These are phyloP conservation scores for Varanus komodoensis DNA, from an alignment of 2,113 vertebrate species.

Conservation along the genomic window DNA sequence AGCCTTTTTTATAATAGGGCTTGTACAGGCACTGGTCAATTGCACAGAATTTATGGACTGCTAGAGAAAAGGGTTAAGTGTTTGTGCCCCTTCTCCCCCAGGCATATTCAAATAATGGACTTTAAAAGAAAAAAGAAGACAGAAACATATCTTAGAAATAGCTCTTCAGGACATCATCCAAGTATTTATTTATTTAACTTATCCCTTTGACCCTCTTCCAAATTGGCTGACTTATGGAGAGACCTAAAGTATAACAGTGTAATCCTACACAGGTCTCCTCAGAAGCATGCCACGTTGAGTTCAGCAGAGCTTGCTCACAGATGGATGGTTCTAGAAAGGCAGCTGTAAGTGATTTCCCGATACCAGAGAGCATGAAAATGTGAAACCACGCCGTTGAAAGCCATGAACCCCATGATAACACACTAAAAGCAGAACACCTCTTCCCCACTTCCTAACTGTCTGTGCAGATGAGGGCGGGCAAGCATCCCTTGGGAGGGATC, in stretches of 20 bases:
- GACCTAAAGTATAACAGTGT: no score
- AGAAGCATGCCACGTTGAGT: no score
- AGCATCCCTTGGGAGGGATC: neutral
- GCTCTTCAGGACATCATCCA: neutral
- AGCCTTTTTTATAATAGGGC: neutral
- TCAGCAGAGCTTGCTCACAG: no score
- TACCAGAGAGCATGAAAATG: neutral
- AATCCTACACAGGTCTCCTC: no score
- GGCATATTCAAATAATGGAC: neutral
- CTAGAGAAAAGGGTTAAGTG: conserved; percentile 22
- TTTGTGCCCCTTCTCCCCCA: neutral
- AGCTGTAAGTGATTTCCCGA: neutral
- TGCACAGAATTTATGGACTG: conserved; percentile 6
- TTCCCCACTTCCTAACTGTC: neutral
- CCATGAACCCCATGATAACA: neutral
- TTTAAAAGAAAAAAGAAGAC: neutral
- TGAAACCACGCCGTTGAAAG: neutral
- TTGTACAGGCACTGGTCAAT: neutral
- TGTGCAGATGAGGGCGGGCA: no score
- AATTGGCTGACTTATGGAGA: no score
- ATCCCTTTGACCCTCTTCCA: neutral
- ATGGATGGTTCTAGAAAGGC: no score
- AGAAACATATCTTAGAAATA: neutral
- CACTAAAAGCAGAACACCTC: no score
- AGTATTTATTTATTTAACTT: neutral